Evolutionary conservation across 2,888 invertebrate genomes (phyloP).

Genomic region (Chromoteleia sp.): DNA sequence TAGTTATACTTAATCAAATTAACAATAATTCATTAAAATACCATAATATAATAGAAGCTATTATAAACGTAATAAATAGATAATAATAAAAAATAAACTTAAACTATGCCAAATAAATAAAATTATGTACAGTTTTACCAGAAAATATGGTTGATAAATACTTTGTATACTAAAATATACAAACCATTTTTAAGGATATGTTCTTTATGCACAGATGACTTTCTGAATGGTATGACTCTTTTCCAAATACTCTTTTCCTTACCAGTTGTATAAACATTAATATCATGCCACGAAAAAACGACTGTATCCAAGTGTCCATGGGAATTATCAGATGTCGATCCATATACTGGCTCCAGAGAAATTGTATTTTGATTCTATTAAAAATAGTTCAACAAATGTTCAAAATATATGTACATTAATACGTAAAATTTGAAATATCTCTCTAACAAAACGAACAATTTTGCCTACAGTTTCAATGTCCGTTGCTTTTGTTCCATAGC

Average conservation of each 20-base stretch:
- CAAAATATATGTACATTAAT: background rate
- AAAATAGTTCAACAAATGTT: background rate
- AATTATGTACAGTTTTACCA: no score
- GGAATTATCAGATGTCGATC: constrained; percentile 31
- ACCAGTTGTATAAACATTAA: constrained; percentile 62
- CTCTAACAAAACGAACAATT: background rate
- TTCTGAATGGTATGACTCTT: constrained; percentile 38
- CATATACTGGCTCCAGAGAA: constrained; percentile 42
- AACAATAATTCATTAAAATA: no score
- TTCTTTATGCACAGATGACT: constrained; percentile 20
- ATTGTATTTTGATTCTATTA: background rate
- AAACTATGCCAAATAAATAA: no score
- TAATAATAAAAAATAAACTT: no score
- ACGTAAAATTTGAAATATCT: background rate
- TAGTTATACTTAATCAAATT: no score
- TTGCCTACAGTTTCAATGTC: constrained; percentile 8
- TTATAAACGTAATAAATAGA: no score
- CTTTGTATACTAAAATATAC: background rate
- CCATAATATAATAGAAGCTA: no score
- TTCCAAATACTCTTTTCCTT: constrained; percentile 45
- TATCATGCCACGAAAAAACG: constrained; percentile 65
- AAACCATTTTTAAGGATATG: constrained; percentile 57
- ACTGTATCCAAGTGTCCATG: constrained; percentile 20
- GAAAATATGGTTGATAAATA: background rate
- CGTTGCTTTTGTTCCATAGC: constrained; percentile 1